A percentile compares a stretch with the other conserved stretches of the same genome.
Evolutionary conservation across 1,140 invertebrate genomes (phyloP).

Genomic region (Polypedilum vanderplanki): DNA sequence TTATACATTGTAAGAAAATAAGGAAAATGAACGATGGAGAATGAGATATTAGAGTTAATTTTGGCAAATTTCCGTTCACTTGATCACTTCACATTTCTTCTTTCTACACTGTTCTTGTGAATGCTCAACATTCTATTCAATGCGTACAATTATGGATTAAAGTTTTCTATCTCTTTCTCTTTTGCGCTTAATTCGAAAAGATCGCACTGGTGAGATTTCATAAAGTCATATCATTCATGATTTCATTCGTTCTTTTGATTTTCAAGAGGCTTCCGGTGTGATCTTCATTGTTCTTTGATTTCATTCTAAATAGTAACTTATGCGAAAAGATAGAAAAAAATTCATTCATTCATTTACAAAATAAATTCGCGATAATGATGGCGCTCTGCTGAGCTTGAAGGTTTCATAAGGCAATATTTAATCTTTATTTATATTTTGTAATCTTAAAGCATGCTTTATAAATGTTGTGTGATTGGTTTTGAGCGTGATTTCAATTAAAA

Average conservation of each 20-base stretch:
- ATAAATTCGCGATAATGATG: background rate
- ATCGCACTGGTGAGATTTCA: background rate
- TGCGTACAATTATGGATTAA: background rate
- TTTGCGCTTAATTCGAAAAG: background rate
- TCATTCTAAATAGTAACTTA: background rate
- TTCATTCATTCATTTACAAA: no score
- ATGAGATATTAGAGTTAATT: background rate
- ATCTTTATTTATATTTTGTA: conserved; percentile 1
- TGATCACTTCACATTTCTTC: background rate
- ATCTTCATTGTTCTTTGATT: background rate
- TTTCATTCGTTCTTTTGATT: background rate
- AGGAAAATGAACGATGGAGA: background rate
- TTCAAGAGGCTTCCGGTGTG: background rate
- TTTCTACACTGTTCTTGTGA: background rate
- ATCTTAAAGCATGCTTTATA: background rate
- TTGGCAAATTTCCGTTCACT: conserved; percentile 17
- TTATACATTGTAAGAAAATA: background rate
- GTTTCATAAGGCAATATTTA: background rate
- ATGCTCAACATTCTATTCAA: background rate
- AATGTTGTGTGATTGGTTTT: background rate
- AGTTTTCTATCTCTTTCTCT: background rate
- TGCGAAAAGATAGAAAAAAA: no score
- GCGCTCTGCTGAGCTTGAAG: background rate
- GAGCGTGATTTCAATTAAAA: conserved; percentile 13
- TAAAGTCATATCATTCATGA: background rate